Evolutionary conservation across 2,113 vertebrate species (phyloP).

Genomic region (Lepisosteus osseus): DNA sequence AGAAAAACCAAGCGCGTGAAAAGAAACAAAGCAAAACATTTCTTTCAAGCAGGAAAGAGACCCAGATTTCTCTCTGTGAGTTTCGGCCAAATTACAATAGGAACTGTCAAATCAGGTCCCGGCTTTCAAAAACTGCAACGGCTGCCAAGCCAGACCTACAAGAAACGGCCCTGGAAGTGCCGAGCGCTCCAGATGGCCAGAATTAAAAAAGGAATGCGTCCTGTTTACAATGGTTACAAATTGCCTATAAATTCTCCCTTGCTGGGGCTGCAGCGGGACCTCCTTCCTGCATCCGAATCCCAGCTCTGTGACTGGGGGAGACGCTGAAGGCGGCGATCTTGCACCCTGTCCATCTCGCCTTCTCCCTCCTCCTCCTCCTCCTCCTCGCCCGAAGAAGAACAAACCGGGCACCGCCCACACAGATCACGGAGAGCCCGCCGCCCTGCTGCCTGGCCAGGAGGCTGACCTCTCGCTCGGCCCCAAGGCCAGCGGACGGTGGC

Average conservation of each 20-base stretch:
- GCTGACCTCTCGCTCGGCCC: no score
- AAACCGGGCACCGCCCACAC: no score
- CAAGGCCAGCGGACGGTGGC: no score
- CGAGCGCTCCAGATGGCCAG: not conserved
- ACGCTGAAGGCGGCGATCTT: no score
- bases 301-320: no score
- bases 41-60: not conserved
- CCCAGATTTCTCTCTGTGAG: slow-evolving; percentile 20
- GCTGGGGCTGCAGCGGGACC: no score
- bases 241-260: slow-evolving; percentile 44
- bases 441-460: no score
- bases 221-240: slow-evolving; percentile 57
- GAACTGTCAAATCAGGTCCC: slow-evolving; percentile 30
- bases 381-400: not conserved
- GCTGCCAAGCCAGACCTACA: not conserved
- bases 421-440: no score
- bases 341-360: slow-evolving; percentile 12
- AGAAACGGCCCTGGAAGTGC: not conserved
- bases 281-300: no score
- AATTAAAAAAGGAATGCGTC: slow-evolving; percentile 54
- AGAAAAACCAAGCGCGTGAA: no score
- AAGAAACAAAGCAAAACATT: not conserved
- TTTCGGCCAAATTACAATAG: slow-evolving; percentile 17
- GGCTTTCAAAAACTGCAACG: slow-evolving; percentile 26
- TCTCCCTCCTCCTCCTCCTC: slow-evolving; percentile 8